phyloP scores from a whole-genome alignment of 2,797 vertebrate genomes.

The Manis crassicaudata region DNA sequence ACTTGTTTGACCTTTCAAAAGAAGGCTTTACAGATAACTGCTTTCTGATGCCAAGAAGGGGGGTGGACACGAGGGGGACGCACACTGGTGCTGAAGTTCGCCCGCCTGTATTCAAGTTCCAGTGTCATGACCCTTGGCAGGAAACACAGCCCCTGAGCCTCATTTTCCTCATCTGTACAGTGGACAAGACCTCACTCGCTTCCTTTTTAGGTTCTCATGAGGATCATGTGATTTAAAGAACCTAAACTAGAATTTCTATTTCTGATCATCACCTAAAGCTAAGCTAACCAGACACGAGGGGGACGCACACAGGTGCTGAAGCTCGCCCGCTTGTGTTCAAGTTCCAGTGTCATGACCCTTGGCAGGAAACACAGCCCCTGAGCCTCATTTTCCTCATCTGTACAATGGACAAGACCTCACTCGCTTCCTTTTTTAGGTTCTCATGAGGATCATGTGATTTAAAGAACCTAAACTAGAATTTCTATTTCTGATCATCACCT shows the following conservation, averaged over 20 bases:
- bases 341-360: not conserved
- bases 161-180: not conserved
- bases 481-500: not conserved
- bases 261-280: no score
- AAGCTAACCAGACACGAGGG: rapidly evolving
- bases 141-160: not conserved
- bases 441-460: not conserved
- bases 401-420: not conserved
- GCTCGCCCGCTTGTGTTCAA: not conserved
- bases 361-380: not conserved
- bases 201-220: not conserved
- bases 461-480: not conserved
- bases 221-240: no score
- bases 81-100: not conserved
- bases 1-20: not conserved
- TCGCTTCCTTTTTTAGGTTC: not conserved
- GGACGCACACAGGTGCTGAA: not conserved
- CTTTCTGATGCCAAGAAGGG: not conserved
- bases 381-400: not conserved
- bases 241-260: no score
- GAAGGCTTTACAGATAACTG: not conserved
- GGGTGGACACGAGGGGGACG: not conserved
- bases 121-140: not conserved
- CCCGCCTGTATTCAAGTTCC: not conserved
- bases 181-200: not conserved